Percentiles rank a stretch among this genome's conserved stretches.
Evolutionary conservation across 2,888 invertebrate species (phyloP).

Genomic region (Leptopilina syphax): DNA sequence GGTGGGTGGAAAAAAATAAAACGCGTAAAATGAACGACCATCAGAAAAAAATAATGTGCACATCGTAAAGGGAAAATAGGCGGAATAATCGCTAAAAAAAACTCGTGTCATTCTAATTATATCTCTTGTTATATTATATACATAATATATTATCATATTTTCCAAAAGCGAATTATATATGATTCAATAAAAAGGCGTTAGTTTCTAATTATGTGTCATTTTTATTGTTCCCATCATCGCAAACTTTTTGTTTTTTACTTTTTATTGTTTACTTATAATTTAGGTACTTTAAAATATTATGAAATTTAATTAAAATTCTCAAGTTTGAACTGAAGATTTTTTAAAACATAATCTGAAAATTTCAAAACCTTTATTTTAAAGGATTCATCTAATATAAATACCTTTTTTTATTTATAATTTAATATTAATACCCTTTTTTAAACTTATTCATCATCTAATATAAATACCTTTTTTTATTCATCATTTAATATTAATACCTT

Average conservation of each 20-base stretch:
- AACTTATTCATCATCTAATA: too few relatives aligned
- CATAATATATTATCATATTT: slow-evolving; percentile 73
- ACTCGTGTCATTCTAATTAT: slow-evolving; percentile 75
- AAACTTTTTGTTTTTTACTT: neutral
- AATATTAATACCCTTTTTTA: too few relatives aligned
- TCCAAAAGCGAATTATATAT: slow-evolving; percentile 75
- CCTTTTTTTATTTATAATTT: too few relatives aligned
- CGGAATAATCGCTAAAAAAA: slow-evolving; percentile 68
- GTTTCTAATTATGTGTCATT: slow-evolving; percentile 16
- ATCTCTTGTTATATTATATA: slow-evolving; percentile 75
- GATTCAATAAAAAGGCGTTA: slow-evolving; percentile 70
- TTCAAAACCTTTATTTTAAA: too few relatives aligned
- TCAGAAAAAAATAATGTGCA: slow-evolving; percentile 54
- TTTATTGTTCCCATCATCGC: neutral
- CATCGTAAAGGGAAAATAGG: slow-evolving; percentile 64
- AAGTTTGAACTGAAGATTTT: too few relatives aligned
- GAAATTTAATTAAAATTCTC: too few relatives aligned
- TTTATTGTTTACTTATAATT: too few relatives aligned
- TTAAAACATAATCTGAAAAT: too few relatives aligned
- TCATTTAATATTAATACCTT: too few relatives aligned
- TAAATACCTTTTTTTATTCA: too few relatives aligned
- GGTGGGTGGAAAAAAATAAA: neutral
- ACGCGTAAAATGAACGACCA: slow-evolving; percentile 28
- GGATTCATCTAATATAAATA: too few relatives aligned
- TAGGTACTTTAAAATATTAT: too few relatives aligned